Base-by-base conservation (phyloP, 2,797 vertebrate genomes). In the Lepus townsendii region DNA sequence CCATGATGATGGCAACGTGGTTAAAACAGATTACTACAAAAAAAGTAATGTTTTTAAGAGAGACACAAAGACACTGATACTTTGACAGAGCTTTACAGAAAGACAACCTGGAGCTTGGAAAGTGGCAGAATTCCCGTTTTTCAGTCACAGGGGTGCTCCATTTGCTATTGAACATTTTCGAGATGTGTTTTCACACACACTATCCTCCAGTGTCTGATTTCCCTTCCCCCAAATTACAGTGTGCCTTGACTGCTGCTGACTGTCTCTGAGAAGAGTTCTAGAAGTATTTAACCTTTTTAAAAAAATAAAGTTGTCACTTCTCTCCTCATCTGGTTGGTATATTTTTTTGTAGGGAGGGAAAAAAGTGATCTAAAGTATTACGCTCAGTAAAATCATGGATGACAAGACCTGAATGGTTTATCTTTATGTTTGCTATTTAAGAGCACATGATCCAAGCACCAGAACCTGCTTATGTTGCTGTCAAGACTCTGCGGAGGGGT, bases 1-100 rank as follows among this genome's bases (percentile, higher is more conserved):
- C 76, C 42, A 42, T 2, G 27, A 91, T 83, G 90, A 65, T 38
- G 71, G 75, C 88, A 76, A 94, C 83, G 83, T 96, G 63, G 71
- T 88, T 88, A 79, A 32, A 76, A 83, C 73, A 95, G 69, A 69
- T 82, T 30, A 22, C 96, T 94, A 84, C 62, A 92, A 95, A 93
- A 95, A 93, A 68, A 88, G 30, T 35, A 32, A 1, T 93, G 79
- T 91, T 83, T 75, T 87, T 77, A 92, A 88, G n/a, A 86, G 95
- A 93, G 60, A 95, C 57, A 76, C 42, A 47, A 60, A 90, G 75
- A n/a, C n/a, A 83, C 32, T 52, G 69, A 65, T 73, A n/a, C 60
- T 16, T 47, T 88, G 93, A 94, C 26, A 84, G 52, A 57, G 26
- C 79, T 75, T 69, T 30, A 75, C 63, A 86, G 76, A 86, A 96